Evolutionary conservation across 2,888 invertebrate genomes (phyloP).

Genomic region (Schizotus pectinicornis): DNA sequence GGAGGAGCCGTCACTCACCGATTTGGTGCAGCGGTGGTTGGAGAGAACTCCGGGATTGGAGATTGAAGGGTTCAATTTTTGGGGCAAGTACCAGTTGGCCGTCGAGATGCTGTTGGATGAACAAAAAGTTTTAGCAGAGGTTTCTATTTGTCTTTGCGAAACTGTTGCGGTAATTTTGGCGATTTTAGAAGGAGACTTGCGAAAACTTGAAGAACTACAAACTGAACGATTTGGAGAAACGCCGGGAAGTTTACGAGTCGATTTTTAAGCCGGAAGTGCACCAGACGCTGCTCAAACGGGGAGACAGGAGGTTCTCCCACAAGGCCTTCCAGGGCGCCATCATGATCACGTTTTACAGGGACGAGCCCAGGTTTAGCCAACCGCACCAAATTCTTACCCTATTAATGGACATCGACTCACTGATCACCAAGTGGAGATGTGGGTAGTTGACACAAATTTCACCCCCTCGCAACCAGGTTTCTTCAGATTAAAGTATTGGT

Average conservation of each 20-base stretch:
- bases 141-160: not conserved
- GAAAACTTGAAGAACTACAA: slow-evolving; percentile 64
- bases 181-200: slow-evolving; percentile 30
- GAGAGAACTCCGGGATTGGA: slow-evolving; percentile 94
- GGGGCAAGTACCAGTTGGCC: slow-evolving; percentile 84
- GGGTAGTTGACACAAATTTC: slow-evolving; percentile 55
- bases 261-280: slow-evolving; percentile 88
- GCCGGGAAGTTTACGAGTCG: slow-evolving; percentile 84
- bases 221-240: slow-evolving; percentile 76
- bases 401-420: slow-evolving; percentile 97
- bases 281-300: slow-evolving; percentile 81
- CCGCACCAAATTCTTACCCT: slow-evolving; percentile 94
- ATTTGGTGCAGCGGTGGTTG: slow-evolving; percentile 90
- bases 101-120: slow-evolving; percentile 75
- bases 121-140: slow-evolving; percentile 70
- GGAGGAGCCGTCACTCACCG: slow-evolving; percentile 82
- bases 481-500: too few relatives aligned
- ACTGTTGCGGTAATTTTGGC: too few relatives aligned
- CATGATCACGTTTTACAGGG: slow-evolving; percentile 96
- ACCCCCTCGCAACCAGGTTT: not conserved
- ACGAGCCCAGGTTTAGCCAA: slow-evolving; percentile 97
- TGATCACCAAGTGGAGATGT: slow-evolving; percentile 99
- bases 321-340: slow-evolving; percentile 95
- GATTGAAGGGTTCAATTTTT: slow-evolving; percentile 86
- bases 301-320: slow-evolving; percentile 88